Conservation (phyloP, 2,888 invertebrate genomes). For the Cephalotes varians region DNA sequence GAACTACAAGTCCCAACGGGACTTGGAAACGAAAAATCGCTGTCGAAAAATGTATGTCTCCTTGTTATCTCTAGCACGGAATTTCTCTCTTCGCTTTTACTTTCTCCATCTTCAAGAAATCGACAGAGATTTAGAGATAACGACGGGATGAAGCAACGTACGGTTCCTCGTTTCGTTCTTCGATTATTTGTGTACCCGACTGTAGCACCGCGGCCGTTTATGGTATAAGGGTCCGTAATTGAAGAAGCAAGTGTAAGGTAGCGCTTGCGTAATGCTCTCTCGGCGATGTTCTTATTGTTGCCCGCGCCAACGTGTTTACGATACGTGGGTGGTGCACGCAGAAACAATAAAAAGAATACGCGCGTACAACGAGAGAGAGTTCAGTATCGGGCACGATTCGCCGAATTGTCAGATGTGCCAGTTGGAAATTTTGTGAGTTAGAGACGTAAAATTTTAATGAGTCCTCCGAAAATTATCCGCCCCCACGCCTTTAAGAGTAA, state of each 20-base stretch:
- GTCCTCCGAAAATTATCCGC: background rate
- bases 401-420: background rate
- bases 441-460: background rate
- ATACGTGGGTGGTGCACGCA: slow-evolving; percentile 22
- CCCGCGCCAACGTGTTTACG: slow-evolving; percentile 37
- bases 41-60: background rate
- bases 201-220: slow-evolving; percentile 20
- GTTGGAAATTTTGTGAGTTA: background rate
- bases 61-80: background rate
- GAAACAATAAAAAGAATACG: slow-evolving; percentile 25
- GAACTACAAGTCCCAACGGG: background rate
- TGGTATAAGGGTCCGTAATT: slow-evolving; percentile 56
- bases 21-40: background rate
- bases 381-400: background rate
- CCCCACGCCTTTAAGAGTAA: background rate
- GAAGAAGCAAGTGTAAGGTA: slow-evolving; percentile 62
- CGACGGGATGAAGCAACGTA: too few species aligned
- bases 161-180: too few species aligned
- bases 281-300: slow-evolving; percentile 48
- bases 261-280: slow-evolving; percentile 58
- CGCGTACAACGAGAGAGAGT: background rate
- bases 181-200: slow-evolving; percentile 27
- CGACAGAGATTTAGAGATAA: background rate
- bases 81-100: background rate
- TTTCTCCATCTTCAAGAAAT: background rate